Percentiles rank a stretch among this genome's conserved stretches.
phyloP scores from a whole-genome alignment of 1,140 invertebrate species.

The Atta texana region DNA sequence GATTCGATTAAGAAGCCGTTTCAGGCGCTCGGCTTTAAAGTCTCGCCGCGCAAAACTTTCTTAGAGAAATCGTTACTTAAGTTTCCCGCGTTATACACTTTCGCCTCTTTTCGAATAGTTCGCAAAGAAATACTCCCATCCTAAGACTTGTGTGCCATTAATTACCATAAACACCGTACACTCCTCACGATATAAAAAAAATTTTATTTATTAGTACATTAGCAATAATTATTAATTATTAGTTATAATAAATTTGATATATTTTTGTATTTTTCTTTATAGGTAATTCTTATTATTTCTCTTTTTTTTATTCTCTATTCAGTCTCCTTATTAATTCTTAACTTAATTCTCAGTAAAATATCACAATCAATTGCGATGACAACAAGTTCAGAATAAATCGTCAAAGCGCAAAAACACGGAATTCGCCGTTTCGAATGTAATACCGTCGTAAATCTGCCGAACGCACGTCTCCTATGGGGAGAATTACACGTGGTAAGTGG shows the following conservation, averaged over 20 bases:
- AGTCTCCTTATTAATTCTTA: not conserved
- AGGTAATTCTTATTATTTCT: not conserved
- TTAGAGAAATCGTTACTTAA: constrained; percentile 77
- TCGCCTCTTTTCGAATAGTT: constrained; percentile 70
- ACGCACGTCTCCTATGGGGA: constrained; percentile 39
- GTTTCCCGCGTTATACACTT: constrained; percentile 76
- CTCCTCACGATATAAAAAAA: not conserved
- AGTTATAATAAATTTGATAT: not conserved
- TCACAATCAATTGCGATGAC: not conserved
- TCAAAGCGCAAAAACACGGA: constrained; percentile 3
- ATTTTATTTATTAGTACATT: not conserved
- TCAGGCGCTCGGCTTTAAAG: constrained; percentile 75
- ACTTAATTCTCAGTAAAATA: not conserved
- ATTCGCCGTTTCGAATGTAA: constrained; percentile 37
- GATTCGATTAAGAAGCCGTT: constrained; percentile 77
- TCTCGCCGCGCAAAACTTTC: constrained; percentile 74
- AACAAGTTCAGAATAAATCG: constrained; percentile 12
- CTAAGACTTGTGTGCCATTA: not conserved
- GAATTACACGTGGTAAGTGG: constrained; percentile 72
- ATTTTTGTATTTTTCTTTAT: not conserved
- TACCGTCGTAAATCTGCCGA: constrained; percentile 57
- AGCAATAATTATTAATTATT: not conserved
- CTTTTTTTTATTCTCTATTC: not conserved
- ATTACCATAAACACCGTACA: constrained; percentile 8
- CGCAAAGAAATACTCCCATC: constrained; percentile 34